These are phyloP conservation scores for rat (Rattus norvegicus) DNA, from an alignment of 2,113 vertebrate species.

Conservation along the genomic window GRCr8 NC_086031.1:13383001-13383500, in stretches of 20 bases:
- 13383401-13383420: background rate
- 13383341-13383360: fast-evolving
- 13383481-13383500: background rate
- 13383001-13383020: background rate
- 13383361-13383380: no score
- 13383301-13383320: background rate
- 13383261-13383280: background rate
- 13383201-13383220: conserved; percentile 68
- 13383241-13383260: conserved; percentile 70
- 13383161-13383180: conserved; percentile 88
- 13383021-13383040: background rate
- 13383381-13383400: background rate
- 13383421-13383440: background rate
- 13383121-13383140: conserved; percentile 59
- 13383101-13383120: background rate
- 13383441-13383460: background rate
- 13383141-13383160: conserved; percentile 73
- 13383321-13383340: background rate
- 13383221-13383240: conserved; percentile 75
- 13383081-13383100: background rate
- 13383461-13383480: background rate
- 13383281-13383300: conserved; percentile 32
- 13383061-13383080: background rate
- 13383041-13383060: background rate
- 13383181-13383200: conserved; percentile 81